Base-by-base conservation (phyloP, 1,140 invertebrate species). In the Pygmarrhopalites habei region DNA sequence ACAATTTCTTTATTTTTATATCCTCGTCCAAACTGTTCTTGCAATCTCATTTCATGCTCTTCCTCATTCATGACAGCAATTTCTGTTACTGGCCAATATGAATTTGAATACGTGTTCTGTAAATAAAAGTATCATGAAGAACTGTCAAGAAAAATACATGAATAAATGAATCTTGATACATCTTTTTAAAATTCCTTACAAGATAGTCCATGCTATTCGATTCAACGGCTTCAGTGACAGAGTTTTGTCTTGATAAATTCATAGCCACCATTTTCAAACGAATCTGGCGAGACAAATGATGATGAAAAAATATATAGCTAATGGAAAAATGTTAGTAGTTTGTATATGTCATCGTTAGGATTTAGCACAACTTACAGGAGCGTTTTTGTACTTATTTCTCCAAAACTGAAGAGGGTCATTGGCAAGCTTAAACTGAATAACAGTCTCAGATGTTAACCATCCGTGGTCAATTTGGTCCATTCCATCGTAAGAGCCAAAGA, bases 351-450 rank as follows among this genome's bases (percentile, higher is more conserved):
- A n/a, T n/a, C n/a, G n/a, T n/a, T n/a, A n/a, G n/a, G n/a, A n/a
- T n/a, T n/a, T n/a, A n/a, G n/a, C n/a, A n/a, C n/a, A n/a, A 10
- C 57, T 60, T 57, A 71, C 69, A 14, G 60, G 28, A 17, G 41
- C 19, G 28, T 62, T 64, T n/a, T 56, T 61, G 35, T 65, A 85
- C 68, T 83, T 85, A 71, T 85, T 83, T 72, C 90, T 91, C 83
- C 84, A 86, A 61, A 94, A 81, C 62, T 85, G 84, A 62, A 95
- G 84, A 1, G 92, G 88, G 72, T 87, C 87, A 70, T 87, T 86
- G 71, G 85, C 86, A 71, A 95, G 80, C 75, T 92, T 90, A 49
- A 96, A 83, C 75, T 95, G 91, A 51, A 95, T 81, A 53, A 91
- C 80, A 30, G 86, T 87, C 75, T 95, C 90, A 61, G 84, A 82